Percentiles rank a stretch among this genome's conserved stretches.
Conservation (phyloP, 2,797 vertebrate genomes). For the Todus mexicanus region DNA sequence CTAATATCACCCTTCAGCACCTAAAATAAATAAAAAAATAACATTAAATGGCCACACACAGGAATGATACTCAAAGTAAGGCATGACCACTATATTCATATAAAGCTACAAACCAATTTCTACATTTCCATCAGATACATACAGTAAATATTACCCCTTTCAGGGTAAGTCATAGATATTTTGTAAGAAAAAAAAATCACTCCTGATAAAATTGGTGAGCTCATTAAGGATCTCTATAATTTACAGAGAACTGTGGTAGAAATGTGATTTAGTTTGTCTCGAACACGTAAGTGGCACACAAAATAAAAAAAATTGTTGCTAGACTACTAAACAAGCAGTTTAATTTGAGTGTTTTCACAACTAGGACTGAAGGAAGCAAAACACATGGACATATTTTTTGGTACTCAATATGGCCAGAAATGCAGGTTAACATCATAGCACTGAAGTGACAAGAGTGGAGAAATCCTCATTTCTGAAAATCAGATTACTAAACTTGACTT, state of each 20-base stretch:
- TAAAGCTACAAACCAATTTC: not conserved
- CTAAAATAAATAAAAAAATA: slow-evolving; percentile 70
- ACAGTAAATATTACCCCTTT: not conserved
- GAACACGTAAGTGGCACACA: not conserved
- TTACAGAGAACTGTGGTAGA: not conserved
- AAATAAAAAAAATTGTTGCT: not conserved
- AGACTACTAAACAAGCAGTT: not conserved
- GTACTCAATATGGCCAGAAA: not conserved
- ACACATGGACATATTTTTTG: not conserved
- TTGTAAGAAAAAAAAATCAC: too few relatives aligned
- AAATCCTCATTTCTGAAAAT: not conserved
- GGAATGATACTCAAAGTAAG: not conserved
- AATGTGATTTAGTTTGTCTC: not conserved
- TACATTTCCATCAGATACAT: not conserved
- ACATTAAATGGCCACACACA: not conserved
- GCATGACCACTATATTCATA: not conserved
- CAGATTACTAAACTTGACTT: not conserved
- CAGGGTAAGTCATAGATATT: not conserved
- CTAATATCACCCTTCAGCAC: slow-evolving; percentile 97
- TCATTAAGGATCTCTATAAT: not conserved
- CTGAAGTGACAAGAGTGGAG: not conserved
- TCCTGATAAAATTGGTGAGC: not conserved
- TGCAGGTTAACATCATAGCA: not conserved
- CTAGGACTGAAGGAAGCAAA: not conserved
- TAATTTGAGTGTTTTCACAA: not conserved